phyloP scores from a whole-genome alignment of 2,113 vertebrate species.

The Callionymus lyra region DNA sequence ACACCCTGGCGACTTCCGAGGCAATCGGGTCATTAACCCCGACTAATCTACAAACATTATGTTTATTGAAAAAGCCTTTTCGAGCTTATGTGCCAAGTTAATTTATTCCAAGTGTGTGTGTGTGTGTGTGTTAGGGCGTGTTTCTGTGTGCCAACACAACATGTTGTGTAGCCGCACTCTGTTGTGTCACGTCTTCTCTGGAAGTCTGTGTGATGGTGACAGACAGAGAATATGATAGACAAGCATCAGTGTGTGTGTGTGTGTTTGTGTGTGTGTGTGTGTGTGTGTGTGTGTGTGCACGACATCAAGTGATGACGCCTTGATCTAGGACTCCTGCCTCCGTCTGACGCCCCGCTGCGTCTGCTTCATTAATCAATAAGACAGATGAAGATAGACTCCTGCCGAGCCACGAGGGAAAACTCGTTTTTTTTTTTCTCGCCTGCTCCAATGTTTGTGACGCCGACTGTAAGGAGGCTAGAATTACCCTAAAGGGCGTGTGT shows the following conservation, averaged over 20 bases:
- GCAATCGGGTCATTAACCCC: slow-evolving; percentile 52
- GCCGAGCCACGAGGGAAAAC: slow-evolving; percentile 58
- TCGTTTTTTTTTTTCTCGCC: too few relatives aligned
- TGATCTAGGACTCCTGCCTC: slow-evolving; percentile 53
- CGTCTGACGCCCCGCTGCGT: slow-evolving; percentile 54
- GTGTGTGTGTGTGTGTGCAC: slow-evolving; percentile 6
- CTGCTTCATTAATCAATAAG: slow-evolving; percentile 71
- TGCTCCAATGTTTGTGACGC: slow-evolving; percentile 14
- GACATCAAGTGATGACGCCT: slow-evolving; percentile 39
- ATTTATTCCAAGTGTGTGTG: too few relatives aligned
- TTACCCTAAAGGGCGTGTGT: slow-evolving; percentile 37
- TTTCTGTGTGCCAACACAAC: neutral
- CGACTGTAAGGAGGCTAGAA: slow-evolving; percentile 20
- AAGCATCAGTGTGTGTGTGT: slow-evolving; percentile 1
- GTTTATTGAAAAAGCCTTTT: slow-evolving; percentile 40
- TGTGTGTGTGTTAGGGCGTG: neutral
- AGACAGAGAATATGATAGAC: slow-evolving; percentile 41
- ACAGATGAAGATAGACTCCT: slow-evolving; percentile 67
- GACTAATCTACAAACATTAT: slow-evolving; percentile 58
- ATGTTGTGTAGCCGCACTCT: slow-evolving; percentile 8
- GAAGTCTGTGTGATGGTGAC: slow-evolving; percentile 29
- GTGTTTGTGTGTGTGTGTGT: slow-evolving; percentile 2
- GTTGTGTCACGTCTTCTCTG: slow-evolving; percentile 25
- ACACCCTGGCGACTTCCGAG: slow-evolving; percentile 18
- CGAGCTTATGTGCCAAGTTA: slow-evolving; percentile 24